These are phyloP conservation scores for Drosophila rubida DNA, from an alignment of 2,888 invertebrate genomes.

Conservation along the genomic window DNA sequence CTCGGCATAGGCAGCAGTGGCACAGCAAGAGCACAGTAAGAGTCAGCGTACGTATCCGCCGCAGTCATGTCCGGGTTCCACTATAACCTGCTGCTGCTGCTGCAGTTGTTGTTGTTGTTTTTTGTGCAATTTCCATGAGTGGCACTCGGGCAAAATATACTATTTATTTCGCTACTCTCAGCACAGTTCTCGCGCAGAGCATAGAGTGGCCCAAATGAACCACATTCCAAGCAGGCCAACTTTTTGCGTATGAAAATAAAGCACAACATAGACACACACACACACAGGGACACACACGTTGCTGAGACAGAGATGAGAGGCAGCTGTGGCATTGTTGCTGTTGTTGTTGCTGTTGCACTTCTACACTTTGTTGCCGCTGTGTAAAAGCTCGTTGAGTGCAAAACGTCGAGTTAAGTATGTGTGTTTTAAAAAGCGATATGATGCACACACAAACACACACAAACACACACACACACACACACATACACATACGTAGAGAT, in stretches of 20 bases:
- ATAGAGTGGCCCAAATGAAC: slow-evolving; percentile 66
- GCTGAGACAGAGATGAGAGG: slow-evolving; percentile 55
- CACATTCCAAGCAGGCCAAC: slow-evolving; percentile 70
- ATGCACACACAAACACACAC: slow-evolving; percentile 41
- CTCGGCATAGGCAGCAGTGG: slow-evolving; percentile 59
- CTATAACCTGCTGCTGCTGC: neutral
- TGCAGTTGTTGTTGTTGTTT: slow-evolving; percentile 29
- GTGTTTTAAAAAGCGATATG: slow-evolving; percentile 63
- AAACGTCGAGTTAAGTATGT: slow-evolving; percentile 80
- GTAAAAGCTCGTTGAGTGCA: slow-evolving; percentile 78
- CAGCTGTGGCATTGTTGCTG: slow-evolving; percentile 58
- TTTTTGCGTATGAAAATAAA: slow-evolving; percentile 72
- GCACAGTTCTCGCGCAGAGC: slow-evolving; percentile 17
- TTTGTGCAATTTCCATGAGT: slow-evolving; percentile 78
- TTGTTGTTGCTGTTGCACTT: slow-evolving; percentile 73
- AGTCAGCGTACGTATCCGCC: slow-evolving; percentile 6
- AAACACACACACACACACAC: slow-evolving; percentile 18
- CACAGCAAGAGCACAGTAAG: neutral
- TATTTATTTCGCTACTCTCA: slow-evolving; percentile 74
- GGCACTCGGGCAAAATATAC: slow-evolving; percentile 77
- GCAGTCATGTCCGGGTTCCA: slow-evolving; percentile 18
- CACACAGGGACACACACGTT: slow-evolving; percentile 1
- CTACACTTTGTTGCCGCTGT: slow-evolving; percentile 70
- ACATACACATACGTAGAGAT: neutral
- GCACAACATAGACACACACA: slow-evolving; percentile 25